These are phyloP conservation scores for Anastrepha ludens DNA, from an alignment of 1,140 invertebrate species.

Conservation along the genomic window DNA sequence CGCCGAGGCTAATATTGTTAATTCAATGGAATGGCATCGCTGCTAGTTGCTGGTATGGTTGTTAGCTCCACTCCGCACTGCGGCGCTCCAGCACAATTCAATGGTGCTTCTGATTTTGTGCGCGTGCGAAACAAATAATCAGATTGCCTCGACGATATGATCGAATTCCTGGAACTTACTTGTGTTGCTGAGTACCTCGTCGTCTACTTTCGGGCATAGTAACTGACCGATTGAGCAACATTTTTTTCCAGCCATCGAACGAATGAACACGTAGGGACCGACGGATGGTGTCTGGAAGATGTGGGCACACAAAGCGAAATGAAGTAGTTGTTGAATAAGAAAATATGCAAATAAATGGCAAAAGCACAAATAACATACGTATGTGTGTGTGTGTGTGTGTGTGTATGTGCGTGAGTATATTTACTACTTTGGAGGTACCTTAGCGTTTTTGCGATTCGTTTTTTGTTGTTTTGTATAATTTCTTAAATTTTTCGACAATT, in stretches of 20 bases:
- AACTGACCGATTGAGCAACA: constrained; percentile 41
- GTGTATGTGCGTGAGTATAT: neutral
- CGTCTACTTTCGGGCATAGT: neutral
- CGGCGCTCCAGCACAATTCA: constrained; percentile 24
- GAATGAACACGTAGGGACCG: neutral
- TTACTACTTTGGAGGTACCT: neutral
- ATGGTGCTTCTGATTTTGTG: constrained; percentile 35
- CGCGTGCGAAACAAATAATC: constrained; percentile 51
- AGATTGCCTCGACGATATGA: constrained; percentile 52
- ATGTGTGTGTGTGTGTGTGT: neutral
- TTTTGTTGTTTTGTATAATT: constrained; percentile 1
- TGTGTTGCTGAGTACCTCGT: constrained; percentile 44
- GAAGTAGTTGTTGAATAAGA: neutral
- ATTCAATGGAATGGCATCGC: constrained; percentile 15
- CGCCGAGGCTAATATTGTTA: neutral
- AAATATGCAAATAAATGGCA: constrained; percentile 21
- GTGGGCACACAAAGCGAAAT: neutral
- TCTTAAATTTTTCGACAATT: constrained; percentile 45
- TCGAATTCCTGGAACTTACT: constrained; percentile 58
- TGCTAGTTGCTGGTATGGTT: neutral
- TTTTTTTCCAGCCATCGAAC: neutral
- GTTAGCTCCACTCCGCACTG: neutral
- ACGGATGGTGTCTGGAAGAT: neutral
- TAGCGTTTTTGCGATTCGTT: neutral
- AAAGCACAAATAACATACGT: neutral